phyloP scores from a whole-genome alignment of 2,797 vertebrate species.

The Leptoclinus maculatus region DNA sequence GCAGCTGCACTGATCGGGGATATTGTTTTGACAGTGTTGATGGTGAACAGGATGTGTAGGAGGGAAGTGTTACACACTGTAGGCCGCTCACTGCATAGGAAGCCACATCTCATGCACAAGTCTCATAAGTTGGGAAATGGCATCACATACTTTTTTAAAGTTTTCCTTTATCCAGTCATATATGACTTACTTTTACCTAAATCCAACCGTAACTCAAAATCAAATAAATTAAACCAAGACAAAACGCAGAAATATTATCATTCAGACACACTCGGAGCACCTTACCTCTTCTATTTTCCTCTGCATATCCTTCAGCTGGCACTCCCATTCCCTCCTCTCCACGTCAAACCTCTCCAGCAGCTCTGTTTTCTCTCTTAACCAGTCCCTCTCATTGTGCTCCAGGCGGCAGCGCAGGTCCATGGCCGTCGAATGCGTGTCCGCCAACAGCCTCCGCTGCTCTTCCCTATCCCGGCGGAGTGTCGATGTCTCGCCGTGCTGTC shows the following conservation, averaged over 20 bases:
- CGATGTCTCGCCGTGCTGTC: constrained; percentile 51
- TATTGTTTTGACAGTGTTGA: constrained; percentile 65
- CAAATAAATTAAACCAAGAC: background rate
- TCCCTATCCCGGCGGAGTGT: constrained; percentile 81
- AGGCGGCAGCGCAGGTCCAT: constrained; percentile 91
- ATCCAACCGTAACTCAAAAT: constrained; percentile 10
- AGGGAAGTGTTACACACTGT: constrained; percentile 31
- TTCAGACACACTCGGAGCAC: background rate
- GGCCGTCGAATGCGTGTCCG: constrained; percentile 81
- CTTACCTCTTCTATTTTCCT: constrained; percentile 96
- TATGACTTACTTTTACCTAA: background rate
- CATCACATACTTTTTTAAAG: background rate
- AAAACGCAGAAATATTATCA: background rate
- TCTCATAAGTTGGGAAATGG: background rate
- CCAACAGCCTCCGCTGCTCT: constrained; percentile 84
- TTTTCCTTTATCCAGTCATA: background rate
- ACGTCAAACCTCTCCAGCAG: constrained; percentile 93
- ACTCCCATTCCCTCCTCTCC: constrained; percentile 97
- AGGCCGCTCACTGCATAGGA: constrained; percentile 12
- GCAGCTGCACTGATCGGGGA: constrained; percentile 55
- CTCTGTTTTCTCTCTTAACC: constrained; percentile 93
- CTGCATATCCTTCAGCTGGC: constrained; percentile 96
- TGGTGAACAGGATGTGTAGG: constrained; percentile 61
- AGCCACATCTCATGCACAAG: constrained; percentile 3
- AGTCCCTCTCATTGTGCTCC: constrained; percentile 89